These are phyloP conservation scores for Macrostomum lignano DNA, from an alignment of 1,140 invertebrate genomes.

Conservation along the genomic window DNA sequence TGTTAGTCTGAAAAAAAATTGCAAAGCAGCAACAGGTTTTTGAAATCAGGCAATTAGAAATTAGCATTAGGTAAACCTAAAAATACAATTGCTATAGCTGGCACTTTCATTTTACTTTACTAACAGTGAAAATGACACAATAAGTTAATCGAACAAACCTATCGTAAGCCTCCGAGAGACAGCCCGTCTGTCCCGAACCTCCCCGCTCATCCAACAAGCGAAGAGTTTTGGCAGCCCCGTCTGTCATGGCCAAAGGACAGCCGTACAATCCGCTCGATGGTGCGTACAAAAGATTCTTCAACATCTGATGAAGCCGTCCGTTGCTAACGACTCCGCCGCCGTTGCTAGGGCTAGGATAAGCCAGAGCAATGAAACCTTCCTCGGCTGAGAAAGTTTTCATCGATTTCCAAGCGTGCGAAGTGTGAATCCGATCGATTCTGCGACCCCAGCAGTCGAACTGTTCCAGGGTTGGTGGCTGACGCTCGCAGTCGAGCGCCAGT, in stretches of 20 bases:
- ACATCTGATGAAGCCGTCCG: conserved; percentile 1
- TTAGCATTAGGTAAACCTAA: background rate
- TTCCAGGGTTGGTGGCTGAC: conserved; percentile 28
- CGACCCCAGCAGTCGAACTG: conserved; percentile 34
- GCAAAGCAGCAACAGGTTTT: no score
- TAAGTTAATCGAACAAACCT: conserved; percentile 9
- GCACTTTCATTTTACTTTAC: background rate
- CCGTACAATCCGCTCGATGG: conserved; percentile 33
- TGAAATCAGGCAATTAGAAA: no score
- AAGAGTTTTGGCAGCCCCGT: conserved; percentile 35
- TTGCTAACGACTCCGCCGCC: background rate
- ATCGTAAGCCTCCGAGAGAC: conserved; percentile 24
- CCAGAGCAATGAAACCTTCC: conserved; percentile 33
- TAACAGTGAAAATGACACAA: background rate
- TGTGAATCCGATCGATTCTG: conserved; percentile 30
- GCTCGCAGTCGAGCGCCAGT: conserved; percentile 34
- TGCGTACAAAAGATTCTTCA: conserved; percentile 20
- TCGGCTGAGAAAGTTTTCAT: conserved; percentile 33
- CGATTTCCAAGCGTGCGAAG: conserved; percentile 32
- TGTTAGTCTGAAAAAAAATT: no score
- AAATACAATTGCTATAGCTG: background rate
- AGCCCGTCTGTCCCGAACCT: no score
- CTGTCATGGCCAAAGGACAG: conserved; percentile 38
- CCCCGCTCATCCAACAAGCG: no score
- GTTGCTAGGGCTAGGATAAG: conserved; percentile 27